These are phyloP conservation scores for Gymnoscopelus braueri DNA, from an alignment of 2,797 vertebrate species.

Conservation along the genomic window DNA sequence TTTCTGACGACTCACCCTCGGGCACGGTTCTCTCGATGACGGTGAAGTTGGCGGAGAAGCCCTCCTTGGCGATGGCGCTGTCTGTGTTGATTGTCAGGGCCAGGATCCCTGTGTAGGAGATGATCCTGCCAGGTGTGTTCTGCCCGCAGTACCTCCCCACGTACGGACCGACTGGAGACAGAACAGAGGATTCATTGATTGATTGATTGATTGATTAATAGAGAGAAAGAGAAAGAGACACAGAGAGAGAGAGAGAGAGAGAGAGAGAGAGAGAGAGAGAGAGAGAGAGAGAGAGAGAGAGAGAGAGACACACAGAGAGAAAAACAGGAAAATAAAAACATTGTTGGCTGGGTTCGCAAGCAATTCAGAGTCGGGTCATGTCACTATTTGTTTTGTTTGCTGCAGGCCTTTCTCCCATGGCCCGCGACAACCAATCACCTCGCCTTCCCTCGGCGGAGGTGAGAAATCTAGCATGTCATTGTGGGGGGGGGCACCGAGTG, in stretches of 20 bases:
- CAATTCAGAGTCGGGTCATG: constrained; percentile 30
- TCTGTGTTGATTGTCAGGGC: constrained; percentile 97
- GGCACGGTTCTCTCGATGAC: constrained; percentile 89
- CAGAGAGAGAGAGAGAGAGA: neutral
- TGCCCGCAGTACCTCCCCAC: constrained; percentile 96
- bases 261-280: neutral
- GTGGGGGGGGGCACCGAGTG: too few relatives aligned
- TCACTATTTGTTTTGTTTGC: constrained; percentile 58
- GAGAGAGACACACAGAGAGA: constrained; percentile 13
- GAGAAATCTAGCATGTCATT: constrained; percentile 58
- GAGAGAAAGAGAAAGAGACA: too few relatives aligned
- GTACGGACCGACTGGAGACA: constrained; percentile 89
- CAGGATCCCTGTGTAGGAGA: constrained; percentile 94
- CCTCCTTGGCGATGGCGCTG: constrained; percentile 97
- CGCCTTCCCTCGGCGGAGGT: constrained; percentile 29
- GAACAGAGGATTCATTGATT: neutral
- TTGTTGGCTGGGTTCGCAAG: constrained; percentile 11
- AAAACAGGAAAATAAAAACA: constrained; percentile 22
- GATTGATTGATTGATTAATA: neutral
- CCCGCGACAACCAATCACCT: constrained; percentile 26
- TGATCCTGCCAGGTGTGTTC: constrained; percentile 92
- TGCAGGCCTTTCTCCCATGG: constrained; percentile 39
- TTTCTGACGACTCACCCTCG: constrained; percentile 85
- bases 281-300: neutral
- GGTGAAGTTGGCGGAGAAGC: constrained; percentile 96